Percentiles rank a stretch among this genome's conserved stretches.
phyloP scores from a whole-genome alignment of 2,113 vertebrate species.

The Crotophaga sulcirostris region DNA sequence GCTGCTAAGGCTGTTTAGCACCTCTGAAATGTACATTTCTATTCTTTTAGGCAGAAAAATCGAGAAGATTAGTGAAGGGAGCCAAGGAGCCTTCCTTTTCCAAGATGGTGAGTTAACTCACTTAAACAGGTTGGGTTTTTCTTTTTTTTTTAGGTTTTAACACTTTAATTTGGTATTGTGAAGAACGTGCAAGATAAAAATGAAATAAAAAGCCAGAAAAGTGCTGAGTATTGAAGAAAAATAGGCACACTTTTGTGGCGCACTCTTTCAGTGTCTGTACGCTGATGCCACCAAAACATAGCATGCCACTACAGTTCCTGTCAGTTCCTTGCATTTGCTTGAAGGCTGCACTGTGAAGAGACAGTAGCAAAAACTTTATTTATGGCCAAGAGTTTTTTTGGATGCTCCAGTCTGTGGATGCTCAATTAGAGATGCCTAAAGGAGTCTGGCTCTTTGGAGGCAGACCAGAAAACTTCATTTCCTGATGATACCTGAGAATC shows the following conservation, averaged over 20 bases:
- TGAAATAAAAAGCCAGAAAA: background rate
- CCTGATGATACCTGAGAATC: background rate
- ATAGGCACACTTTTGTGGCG: rapidly evolving
- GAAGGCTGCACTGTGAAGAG: background rate
- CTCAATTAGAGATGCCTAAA: background rate
- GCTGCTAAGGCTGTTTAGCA: background rate
- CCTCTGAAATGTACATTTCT: background rate
- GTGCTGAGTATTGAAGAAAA: background rate
- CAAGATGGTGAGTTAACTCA: background rate
- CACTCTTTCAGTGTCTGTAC: background rate
- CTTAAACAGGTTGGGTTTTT: background rate
- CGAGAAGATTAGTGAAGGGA: conserved; percentile 72
- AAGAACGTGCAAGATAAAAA: background rate
- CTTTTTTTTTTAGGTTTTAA: background rate
- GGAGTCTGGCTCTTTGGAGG: background rate
- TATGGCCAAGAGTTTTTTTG: background rate
- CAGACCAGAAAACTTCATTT: background rate
- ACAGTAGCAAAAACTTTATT: background rate
- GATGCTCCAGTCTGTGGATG: background rate
- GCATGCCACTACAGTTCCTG: rapidly evolving
- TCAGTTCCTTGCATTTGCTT: background rate
- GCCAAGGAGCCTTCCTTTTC: background rate
- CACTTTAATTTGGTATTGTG: background rate
- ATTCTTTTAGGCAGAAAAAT: conserved; percentile 76
- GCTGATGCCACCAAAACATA: background rate